phyloP scores from a whole-genome alignment of 2,113 vertebrate genomes.

The Dinomys branickii region DNA sequence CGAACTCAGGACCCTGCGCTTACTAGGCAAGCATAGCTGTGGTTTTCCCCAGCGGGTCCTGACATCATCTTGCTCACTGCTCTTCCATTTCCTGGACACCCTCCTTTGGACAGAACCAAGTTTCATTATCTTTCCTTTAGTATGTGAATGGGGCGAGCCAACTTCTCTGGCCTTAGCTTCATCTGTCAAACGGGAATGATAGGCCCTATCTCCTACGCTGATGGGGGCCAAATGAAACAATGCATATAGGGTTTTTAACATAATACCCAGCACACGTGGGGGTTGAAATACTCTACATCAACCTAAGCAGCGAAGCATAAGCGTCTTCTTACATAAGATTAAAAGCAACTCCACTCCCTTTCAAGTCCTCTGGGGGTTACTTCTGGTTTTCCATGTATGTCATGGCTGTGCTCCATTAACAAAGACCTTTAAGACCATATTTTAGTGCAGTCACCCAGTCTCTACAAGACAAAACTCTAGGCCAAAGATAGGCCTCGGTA shows the following conservation, averaged over 20 bases:
- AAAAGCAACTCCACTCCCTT: slow-evolving; percentile 5
- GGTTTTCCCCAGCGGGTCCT: neutral
- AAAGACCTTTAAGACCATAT: neutral
- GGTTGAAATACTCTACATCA: neutral
- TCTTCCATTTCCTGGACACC: neutral
- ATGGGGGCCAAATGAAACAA: slow-evolving; percentile 21
- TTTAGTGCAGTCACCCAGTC: neutral
- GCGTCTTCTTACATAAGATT: neutral
- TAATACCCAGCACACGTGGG: neutral
- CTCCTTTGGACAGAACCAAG: neutral
- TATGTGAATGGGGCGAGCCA: neutral
- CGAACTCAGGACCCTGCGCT: too few relatives aligned
- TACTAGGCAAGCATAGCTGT: too few relatives aligned
- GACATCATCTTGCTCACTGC: neutral
- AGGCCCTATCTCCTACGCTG: neutral
- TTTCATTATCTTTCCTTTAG: neutral
- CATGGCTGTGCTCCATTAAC: neutral
- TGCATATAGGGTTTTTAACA: neutral
- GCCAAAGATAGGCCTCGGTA: neutral
- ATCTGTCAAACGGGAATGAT: slow-evolving; percentile 38
- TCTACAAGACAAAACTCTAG: neutral
- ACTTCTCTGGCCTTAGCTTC: neutral
- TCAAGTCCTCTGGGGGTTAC: slow-evolving; percentile 34
- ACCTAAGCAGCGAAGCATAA: neutral
- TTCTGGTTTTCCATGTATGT: neutral